Evolutionary conservation across 2,797 vertebrate genomes (phyloP), one percentile per base, ranked within the genome.

Genomic region (Pristis pectinata): DNA sequence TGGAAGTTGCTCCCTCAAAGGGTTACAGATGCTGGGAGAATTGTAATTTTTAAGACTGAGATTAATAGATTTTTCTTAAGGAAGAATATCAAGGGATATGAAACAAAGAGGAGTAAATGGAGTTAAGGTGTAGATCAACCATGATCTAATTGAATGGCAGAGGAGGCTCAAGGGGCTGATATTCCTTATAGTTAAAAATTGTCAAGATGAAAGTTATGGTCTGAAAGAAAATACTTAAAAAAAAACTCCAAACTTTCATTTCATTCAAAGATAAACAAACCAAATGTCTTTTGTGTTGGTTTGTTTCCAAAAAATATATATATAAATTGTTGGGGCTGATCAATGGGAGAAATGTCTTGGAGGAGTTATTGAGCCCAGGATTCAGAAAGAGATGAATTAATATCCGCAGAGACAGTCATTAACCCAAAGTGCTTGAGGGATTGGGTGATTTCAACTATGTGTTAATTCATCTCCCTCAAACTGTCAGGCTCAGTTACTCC

Each of bases 391-490:
- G 70, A 94, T 76, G 5, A 94, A 94, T 76, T 94, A 56, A 94
- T 76, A 76, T 94, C 72, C 41, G 13, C 92, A 94, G 27, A 76
- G 92, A 94, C 72, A 53, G 17, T 94, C 92, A 76, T 94, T 76
- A 56, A 94, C 70, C 70, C 30, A 76, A 70, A 72, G 49, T 17
- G 64, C 92, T 94, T 53, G 19, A 76, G 72, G 72, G 92, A 94
- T 94, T 94, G 92, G 67, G 64, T 56, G 92, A 94, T 53, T 53
- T 76, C 92, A 91, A 67, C 87, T 91, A n/a, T 27, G 61, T 27
- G 61, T 91, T 91, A 91, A 91, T 41, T 91, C 61, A 91, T 91
- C 61, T 91, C 87, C 87, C 87, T 91, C n/a, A 91, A 19, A 67
- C 59, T 64, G 59, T 41, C 87, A 91, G 61, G 87, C 59, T 67